Conservation (phyloP, 92 coral and sea anemone genomes). For the Porites rus region DNA sequence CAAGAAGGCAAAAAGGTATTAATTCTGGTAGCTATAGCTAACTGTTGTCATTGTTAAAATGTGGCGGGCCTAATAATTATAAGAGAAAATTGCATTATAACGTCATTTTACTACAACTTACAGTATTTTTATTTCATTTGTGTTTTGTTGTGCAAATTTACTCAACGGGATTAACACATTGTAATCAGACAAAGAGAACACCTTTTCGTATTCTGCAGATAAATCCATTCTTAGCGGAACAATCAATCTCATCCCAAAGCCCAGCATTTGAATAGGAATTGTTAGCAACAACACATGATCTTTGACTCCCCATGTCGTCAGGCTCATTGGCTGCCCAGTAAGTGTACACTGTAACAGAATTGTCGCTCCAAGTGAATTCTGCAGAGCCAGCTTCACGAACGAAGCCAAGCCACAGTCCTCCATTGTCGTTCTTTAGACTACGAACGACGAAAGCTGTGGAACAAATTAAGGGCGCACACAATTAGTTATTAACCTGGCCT, state of each 20-base stretch:
- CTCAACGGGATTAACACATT: neutral
- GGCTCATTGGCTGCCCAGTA: conserved; percentile 89
- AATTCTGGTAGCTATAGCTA: too few relatives aligned
- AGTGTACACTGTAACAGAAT: conserved; percentile 69
- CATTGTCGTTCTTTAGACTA: conserved; percentile 66
- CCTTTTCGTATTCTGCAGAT: conserved; percentile 90
- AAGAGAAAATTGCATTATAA: too few relatives aligned
- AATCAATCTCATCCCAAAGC: conserved; percentile 82
- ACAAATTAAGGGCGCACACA: neutral
- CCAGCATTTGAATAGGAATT: conserved; percentile 67
- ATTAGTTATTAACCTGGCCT: neutral
- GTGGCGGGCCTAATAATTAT: too few relatives aligned
- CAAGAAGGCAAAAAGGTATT: too few relatives aligned
- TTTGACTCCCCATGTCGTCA: conserved; percentile 44
- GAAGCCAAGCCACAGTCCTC: conserved; percentile 91
- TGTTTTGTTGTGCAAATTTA: too few relatives aligned
- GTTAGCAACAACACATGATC: conserved; percentile 80
- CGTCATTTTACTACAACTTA: too few relatives aligned
- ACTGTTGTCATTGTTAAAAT: too few relatives aligned
- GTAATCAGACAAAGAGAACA: conserved; percentile 1
- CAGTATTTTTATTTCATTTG: too few relatives aligned
- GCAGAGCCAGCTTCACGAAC: conserved; percentile 55
- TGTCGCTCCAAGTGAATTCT: conserved; percentile 81
- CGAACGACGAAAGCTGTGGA: conserved; percentile 75
- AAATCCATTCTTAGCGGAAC: conserved; percentile 71